Percentiles rank a stretch among this genome's conserved stretches.
Conservation (phyloP, 2,113 vertebrate species). For the Hippocampus mohnikei region DNA sequence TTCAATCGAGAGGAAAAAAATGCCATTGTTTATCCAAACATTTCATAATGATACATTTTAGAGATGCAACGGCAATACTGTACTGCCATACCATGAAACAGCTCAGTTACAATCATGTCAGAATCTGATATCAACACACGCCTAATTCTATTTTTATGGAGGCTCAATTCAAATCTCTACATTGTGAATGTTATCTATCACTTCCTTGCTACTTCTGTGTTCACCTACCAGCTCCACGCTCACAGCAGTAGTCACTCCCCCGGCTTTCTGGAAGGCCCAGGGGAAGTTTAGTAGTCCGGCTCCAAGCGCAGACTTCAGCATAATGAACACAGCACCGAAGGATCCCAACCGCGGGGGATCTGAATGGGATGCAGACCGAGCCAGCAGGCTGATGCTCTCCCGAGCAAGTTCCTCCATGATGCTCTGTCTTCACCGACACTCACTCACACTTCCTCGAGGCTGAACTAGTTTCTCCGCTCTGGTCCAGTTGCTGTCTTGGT, state of each 20-base stretch:
- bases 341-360: slow-evolving; percentile 75
- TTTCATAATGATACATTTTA: too few species aligned
- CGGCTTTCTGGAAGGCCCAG: slow-evolving; percentile 88
- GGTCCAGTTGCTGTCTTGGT: background rate
- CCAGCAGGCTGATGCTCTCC: slow-evolving; percentile 72
- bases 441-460: background rate
- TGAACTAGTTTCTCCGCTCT: background rate
- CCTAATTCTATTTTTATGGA: too few species aligned
- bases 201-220: background rate
- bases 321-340: slow-evolving; percentile 83
- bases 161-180: too few species aligned
- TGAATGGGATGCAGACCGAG: slow-evolving; percentile 54
- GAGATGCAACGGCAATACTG: too few species aligned
- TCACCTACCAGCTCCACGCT: slow-evolving; percentile 84
- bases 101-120: too few species aligned
- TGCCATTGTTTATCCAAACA: too few species aligned
- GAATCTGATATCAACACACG: too few species aligned
- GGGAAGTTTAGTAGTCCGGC: slow-evolving; percentile 92
- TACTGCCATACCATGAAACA: too few species aligned
- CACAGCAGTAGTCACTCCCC: slow-evolving; percentile 78
- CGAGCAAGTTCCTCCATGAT: slow-evolving; percentile 77
- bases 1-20: too few species aligned
- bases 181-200: background rate
- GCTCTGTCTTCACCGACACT: background rate
- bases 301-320: slow-evolving; percentile 89